Conservation (phyloP, 1,140 invertebrate genomes). For the Tyrophagus putrescentiae region DNA sequence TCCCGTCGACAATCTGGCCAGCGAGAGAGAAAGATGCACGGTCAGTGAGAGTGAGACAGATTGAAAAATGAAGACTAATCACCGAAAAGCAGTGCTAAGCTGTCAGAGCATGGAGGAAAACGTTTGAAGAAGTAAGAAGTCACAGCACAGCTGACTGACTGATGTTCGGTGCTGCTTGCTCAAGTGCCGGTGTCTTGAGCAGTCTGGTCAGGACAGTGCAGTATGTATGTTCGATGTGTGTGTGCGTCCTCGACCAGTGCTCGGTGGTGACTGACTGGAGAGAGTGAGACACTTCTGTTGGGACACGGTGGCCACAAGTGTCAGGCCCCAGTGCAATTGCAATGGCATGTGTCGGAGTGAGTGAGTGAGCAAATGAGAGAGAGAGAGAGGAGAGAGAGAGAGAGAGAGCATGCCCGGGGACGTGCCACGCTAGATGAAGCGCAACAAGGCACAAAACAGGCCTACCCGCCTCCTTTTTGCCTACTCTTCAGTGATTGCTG, state of each 20-base stretch:
- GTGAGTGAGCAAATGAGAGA: too few species aligned
- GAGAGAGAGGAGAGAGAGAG: too few species aligned
- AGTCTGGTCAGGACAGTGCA: not conserved
- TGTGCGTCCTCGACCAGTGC: not conserved
- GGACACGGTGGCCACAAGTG: not conserved
- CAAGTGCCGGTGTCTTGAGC: too few species aligned
- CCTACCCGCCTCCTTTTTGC: not conserved
- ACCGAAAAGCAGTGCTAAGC: not conserved
- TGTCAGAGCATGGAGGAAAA: not conserved
- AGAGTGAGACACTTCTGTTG: too few species aligned
- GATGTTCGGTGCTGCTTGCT: too few species aligned
- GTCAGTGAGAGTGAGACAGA: not conserved
- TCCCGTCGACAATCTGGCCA: not conserved
- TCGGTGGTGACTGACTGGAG: not conserved
- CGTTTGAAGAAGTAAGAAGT: not conserved
- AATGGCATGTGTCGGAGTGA: not conserved
- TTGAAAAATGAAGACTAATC: slow-evolving; percentile 14
- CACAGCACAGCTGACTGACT: not conserved
- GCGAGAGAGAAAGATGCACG: not conserved
- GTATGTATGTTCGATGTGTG: not conserved
- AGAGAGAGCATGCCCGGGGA: too few species aligned
- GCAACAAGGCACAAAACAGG: not conserved
- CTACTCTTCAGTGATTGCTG: too few species aligned
- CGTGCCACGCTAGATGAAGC: not conserved
- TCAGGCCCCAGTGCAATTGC: not conserved